Percentiles rank a stretch among this genome's conserved stretches.
These are phyloP conservation scores for Florisuga fusca DNA, from an alignment of 2,797 vertebrate genomes.

Conservation along the genomic window DNA sequence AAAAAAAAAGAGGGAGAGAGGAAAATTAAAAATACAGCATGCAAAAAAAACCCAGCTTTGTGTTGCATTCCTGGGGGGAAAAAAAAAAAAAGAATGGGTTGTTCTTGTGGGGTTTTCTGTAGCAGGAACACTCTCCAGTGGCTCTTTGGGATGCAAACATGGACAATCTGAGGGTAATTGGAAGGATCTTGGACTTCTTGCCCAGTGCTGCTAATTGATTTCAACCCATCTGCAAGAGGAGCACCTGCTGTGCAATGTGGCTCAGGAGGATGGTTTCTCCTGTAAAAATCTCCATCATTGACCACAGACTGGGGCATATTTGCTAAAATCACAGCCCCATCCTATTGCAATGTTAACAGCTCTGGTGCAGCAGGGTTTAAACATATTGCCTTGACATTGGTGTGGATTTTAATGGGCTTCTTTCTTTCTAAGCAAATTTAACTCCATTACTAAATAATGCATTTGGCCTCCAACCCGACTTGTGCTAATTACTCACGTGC, in stretches of 20 bases:
- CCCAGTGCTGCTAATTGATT: conserved; percentile 49
- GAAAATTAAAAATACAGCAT: background rate
- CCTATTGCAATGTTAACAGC: background rate
- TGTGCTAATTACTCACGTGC: conserved; percentile 37
- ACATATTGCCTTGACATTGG: background rate
- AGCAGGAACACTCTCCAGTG: background rate
- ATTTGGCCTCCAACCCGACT: conserved; percentile 37
- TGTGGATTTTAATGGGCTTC: conserved; percentile 39
- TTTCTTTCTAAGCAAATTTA: conserved; percentile 41
- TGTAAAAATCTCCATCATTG: background rate
- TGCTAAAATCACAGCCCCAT: background rate
- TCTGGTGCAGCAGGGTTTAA: background rate
- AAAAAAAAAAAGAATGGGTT: background rate
- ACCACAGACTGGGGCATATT: background rate
- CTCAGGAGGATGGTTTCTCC: background rate
- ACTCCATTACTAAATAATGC: conserved; percentile 66
- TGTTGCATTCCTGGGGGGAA: accelerated
- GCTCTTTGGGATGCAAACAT: background rate
- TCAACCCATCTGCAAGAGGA: conserved; percentile 31
- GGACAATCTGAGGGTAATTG: background rate
- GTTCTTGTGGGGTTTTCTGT: background rate
- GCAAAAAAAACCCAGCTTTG: background rate
- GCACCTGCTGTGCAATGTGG: conserved; percentile 44
- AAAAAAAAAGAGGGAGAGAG: background rate
- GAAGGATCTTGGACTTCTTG: background rate